A percentile compares a stretch with the other conserved stretches of the same genome.
These are phyloP conservation scores for Calyptommatus sinebrachiatus DNA, from an alignment of 2,113 vertebrate genomes.

Conservation along the genomic window DNA sequence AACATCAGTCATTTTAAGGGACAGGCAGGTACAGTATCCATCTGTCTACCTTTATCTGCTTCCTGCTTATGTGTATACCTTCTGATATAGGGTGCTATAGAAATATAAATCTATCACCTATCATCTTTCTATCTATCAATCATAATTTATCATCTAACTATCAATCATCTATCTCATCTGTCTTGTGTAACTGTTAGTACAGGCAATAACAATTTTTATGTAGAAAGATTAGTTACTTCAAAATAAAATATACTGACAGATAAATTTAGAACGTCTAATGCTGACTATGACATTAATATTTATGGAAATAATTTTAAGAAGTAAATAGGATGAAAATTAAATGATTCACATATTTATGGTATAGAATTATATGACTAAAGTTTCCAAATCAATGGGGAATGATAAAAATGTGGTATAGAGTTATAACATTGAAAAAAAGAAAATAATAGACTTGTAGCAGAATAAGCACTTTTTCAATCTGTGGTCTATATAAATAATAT, in stretches of 20 bases:
- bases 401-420: not conserved
- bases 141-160: no score
- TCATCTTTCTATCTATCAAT: no score
- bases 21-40: no score
- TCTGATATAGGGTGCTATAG: no score
- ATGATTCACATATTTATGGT: not conserved
- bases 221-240: not conserved
- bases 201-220: no score
- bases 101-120: no score
- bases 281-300: not conserved
- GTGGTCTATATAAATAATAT: not conserved
- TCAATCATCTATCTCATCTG: no score
- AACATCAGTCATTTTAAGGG: not conserved
- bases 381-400: not conserved
- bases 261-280: not conserved
- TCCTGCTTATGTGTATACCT: no score
- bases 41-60: no score
- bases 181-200: no score
- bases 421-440: not conserved
- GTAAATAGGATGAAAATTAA: not conserved
- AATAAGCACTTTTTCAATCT: constrained; percentile 17
- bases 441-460: not conserved
- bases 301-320: constrained; percentile 1
- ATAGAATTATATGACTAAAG: not conserved
- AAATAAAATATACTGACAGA: not conserved